A percentile compares a stretch with the other conserved stretches of the same genome.
phyloP scores from a whole-genome alignment of 2,113 vertebrate genomes.

The Neomonachus schauinslandi region DNA sequence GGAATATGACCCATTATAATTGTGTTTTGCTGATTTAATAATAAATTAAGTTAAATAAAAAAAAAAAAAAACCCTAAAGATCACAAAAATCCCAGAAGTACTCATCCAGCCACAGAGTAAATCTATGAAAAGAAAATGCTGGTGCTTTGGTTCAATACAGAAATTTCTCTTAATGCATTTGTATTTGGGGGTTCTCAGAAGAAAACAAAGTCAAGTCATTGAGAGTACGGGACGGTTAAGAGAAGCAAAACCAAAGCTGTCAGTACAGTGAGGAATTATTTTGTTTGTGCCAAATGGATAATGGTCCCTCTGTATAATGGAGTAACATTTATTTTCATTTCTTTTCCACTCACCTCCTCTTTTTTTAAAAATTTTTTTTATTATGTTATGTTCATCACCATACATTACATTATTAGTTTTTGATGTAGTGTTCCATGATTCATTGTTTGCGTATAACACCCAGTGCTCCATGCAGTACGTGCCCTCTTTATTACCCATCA shows the following conservation, averaged over 20 bases:
- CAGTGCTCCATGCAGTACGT: too few species aligned
- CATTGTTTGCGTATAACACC: too few species aligned
- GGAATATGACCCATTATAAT: neutral
- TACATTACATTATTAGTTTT: too few species aligned
- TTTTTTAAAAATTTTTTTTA: neutral
- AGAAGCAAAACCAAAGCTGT: neutral
- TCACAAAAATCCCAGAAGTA: neutral
- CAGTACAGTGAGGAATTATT: neutral
- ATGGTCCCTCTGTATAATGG: neutral
- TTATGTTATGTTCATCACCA: too few species aligned
- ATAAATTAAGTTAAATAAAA: neutral
- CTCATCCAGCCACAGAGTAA: neutral
- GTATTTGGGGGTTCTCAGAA: neutral
- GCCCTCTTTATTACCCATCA: too few species aligned
- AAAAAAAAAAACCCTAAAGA: neutral
- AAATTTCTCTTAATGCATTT: neutral
- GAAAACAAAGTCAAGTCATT: neutral
- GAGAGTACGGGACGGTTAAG: neutral
- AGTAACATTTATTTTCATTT: neutral
- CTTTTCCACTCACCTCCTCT: neutral
- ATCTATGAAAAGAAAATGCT: constrained; percentile 17
- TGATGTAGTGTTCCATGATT: too few species aligned
- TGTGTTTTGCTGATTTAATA: constrained; percentile 16
- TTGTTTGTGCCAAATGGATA: neutral
- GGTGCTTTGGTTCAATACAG: neutral